These are phyloP conservation scores for Sigmodon hispidus DNA, from an alignment of 2,113 vertebrate species.

Conservation along the genomic window DNA sequence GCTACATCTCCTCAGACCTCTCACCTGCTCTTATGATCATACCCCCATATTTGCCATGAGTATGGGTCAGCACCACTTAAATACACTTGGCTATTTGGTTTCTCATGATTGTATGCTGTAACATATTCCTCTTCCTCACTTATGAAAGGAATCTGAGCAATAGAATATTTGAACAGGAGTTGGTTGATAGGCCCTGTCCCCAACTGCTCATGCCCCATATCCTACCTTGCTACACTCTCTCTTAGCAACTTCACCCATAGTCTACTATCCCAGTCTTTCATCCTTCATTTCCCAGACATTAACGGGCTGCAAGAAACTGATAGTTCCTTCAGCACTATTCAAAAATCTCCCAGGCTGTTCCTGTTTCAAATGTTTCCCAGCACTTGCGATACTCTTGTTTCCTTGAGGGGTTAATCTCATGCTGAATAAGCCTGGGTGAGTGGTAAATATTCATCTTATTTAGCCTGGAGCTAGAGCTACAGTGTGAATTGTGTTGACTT, in stretches of 20 bases:
- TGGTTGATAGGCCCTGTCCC: neutral
- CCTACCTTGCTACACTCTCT: neutral
- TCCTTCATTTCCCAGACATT: too few species aligned
- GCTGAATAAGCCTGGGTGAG: neutral
- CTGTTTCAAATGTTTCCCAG: too few species aligned
- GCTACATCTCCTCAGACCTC: neutral
- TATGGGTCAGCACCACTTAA: neutral
- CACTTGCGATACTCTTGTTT: too few species aligned
- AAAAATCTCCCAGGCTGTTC: neutral
- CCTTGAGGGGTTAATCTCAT: neutral
- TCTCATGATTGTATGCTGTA: neutral
- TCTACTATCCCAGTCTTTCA: neutral
- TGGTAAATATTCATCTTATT: neutral
- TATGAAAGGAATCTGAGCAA: neutral
- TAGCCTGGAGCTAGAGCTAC: neutral
- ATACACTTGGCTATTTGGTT: neutral
- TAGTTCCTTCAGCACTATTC: neutral
- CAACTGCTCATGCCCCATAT: neutral
- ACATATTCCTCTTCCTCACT: neutral
- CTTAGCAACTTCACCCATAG: neutral
- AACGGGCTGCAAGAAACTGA: neutral
- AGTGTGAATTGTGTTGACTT: neutral
- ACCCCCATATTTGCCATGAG: neutral
- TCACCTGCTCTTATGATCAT: neutral
- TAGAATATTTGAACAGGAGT: neutral